Percentiles rank a stretch among this genome's conserved stretches.
Conservation (phyloP, 2,797 vertebrate genomes). For the Pangasius djambal region DNA sequence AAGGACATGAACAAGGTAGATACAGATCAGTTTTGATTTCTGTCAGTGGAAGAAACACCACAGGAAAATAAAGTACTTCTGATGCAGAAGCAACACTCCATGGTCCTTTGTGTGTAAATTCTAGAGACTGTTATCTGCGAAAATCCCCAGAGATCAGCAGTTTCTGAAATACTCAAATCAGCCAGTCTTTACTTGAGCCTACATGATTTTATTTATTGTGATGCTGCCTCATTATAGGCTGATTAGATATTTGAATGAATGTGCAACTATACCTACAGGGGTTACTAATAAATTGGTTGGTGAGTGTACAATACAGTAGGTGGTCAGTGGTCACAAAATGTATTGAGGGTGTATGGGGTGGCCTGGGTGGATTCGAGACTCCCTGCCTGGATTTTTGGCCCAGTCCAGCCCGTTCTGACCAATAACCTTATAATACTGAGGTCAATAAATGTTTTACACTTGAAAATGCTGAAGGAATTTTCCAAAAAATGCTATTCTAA, state of each 20-base stretch:
- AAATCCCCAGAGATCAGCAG: background rate
- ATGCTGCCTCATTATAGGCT: background rate
- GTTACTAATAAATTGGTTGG: background rate
- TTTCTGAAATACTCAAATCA: background rate
- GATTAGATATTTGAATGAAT: background rate
- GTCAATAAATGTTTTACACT: background rate
- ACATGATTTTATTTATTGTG: background rate
- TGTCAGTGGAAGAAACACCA: background rate
- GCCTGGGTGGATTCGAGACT: too few species aligned
- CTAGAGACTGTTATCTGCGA: background rate
- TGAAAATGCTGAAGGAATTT: background rate
- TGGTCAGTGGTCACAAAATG: background rate
- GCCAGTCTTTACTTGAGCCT: background rate
- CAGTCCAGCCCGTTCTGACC: background rate
- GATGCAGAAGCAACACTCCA: background rate
- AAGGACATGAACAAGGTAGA: background rate
- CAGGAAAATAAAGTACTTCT: background rate
- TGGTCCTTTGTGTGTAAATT: background rate
- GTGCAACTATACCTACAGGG: background rate
- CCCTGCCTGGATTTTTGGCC: too few species aligned
- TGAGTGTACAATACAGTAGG: background rate
- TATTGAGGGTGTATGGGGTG: too few species aligned
- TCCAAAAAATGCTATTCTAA: too few species aligned
- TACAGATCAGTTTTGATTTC: background rate
- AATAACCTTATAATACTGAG: background rate